Evolutionary conservation across 1,140 invertebrate genomes (phyloP).

Genomic region (Scaptomyza montana): DNA sequence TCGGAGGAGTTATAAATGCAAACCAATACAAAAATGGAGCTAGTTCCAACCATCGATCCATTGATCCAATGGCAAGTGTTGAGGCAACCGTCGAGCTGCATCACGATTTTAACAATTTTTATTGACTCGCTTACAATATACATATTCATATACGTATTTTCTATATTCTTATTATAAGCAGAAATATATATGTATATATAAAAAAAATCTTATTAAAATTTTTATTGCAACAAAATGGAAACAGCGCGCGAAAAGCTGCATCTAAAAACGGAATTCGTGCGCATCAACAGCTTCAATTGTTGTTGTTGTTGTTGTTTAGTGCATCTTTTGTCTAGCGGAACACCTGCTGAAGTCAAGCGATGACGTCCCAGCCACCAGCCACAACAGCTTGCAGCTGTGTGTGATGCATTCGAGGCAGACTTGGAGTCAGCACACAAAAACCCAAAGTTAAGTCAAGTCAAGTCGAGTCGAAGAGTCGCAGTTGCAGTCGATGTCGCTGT

Average conservation of each 20-base stretch:
- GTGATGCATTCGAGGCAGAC: slow-evolving; percentile 35
- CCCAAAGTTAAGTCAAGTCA: not conserved
- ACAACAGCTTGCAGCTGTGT: slow-evolving; percentile 44
- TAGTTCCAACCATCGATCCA: slow-evolving; percentile 51
- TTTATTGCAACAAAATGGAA: slow-evolving; percentile 79
- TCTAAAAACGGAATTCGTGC: slow-evolving; percentile 81
- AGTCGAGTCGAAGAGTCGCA: not conserved
- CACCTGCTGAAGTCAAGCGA: slow-evolving; percentile 62
- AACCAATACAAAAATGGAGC: slow-evolving; percentile 75
- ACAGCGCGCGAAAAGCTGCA: slow-evolving; percentile 55
- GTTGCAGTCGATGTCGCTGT: not conserved
- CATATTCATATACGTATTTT: slow-evolving; percentile 13
- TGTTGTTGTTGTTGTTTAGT: slow-evolving; percentile 42
- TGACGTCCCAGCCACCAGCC: slow-evolving; percentile 39
- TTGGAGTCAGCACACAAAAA: slow-evolving; percentile 30
- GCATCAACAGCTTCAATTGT: slow-evolving; percentile 77
- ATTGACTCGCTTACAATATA: slow-evolving; percentile 44
- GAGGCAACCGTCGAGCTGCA: slow-evolving; percentile 38
- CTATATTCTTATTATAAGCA: slow-evolving; percentile 39
- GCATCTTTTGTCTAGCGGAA: slow-evolving; percentile 78
- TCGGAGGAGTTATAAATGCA: slow-evolving; percentile 46
- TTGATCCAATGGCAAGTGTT: slow-evolving; percentile 40
- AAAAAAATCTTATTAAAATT: slow-evolving; percentile 78
- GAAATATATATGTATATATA: slow-evolving; percentile 12
- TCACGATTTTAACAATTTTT: slow-evolving; percentile 43